Conservation (phyloP, 1,140 invertebrate genomes). For the Drosophila gunungcola region DNA sequence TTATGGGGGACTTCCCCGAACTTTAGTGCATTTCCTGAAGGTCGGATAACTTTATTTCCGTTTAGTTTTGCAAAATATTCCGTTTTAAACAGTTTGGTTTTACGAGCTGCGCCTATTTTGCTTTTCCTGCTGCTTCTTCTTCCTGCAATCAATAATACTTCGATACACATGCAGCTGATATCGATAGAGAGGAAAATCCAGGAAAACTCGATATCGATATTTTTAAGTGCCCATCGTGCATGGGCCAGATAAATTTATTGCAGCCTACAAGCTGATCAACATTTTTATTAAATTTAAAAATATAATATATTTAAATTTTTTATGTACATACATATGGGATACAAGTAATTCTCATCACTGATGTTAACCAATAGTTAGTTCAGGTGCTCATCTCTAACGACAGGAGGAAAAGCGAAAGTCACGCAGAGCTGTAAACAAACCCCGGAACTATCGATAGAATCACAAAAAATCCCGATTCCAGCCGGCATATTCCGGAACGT, state of each 20-base stretch:
- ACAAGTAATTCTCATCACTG: background rate
- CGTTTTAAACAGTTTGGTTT: conserved; percentile 53
- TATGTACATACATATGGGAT: too few relatives aligned
- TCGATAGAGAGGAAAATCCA: background rate
- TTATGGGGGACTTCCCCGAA: conserved; percentile 20
- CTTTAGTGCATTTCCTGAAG: conserved; percentile 1
- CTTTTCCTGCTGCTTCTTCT: conserved; percentile 56
- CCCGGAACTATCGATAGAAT: background rate
- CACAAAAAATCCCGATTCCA: background rate
- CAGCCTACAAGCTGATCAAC: too few relatives aligned
- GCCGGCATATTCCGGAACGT: conserved; percentile 3
- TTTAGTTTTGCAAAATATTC: conserved; percentile 20
- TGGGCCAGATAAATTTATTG: too few relatives aligned
- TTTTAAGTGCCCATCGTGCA: too few relatives aligned
- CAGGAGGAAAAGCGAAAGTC: conserved; percentile 10
- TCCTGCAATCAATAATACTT: conserved; percentile 68
- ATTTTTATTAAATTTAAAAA: too few relatives aligned
- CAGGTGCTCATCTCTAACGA: conserved; percentile 5
- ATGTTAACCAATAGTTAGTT: background rate
- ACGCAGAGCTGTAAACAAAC: conserved; percentile 14
- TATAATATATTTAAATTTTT: too few relatives aligned
- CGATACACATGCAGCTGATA: conserved; percentile 5
- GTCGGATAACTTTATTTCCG: conserved; percentile 1
- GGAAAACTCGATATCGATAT: conserved; percentile 1
- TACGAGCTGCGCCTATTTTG: conserved; percentile 67